Evolutionary conservation across 2,888 invertebrate genomes (phyloP).

Genomic region (Diabrotica balteata): DNA sequence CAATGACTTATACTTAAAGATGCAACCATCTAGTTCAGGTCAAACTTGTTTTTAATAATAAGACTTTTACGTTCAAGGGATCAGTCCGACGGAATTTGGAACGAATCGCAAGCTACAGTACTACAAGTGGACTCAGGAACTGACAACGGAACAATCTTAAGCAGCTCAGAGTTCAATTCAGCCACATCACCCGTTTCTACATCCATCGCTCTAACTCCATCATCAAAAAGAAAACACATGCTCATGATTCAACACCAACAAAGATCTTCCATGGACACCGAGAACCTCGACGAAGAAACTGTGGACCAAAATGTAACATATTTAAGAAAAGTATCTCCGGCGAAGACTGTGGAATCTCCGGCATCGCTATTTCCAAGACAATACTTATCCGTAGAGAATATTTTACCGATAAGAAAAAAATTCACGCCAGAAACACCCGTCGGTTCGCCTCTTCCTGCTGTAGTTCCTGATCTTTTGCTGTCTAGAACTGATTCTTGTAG

Average conservation of each 20-base stretch:
- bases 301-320: slow-evolving; percentile 61
- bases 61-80: slow-evolving; percentile 62
- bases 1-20: too few species aligned
- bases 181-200: slow-evolving; percentile 63
- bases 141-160: slow-evolving; percentile 69
- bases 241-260: slow-evolving; percentile 84
- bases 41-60: too few species aligned
- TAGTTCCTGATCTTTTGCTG: slow-evolving; percentile 63
- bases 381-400: slow-evolving; percentile 27
- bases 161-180: slow-evolving; percentile 61
- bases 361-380: slow-evolving; percentile 21
- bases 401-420: slow-evolving; percentile 24
- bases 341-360: slow-evolving; percentile 13
- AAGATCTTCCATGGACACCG: slow-evolving; percentile 85
- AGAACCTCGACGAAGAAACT: slow-evolving; percentile 78
- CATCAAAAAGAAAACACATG: slow-evolving; percentile 78
- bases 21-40: too few species aligned
- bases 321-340: slow-evolving; percentile 32
- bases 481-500: slow-evolving; percentile 77
- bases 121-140: slow-evolving; percentile 76
- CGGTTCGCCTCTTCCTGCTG: slow-evolving; percentile 56
- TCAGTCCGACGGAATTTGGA: slow-evolving; percentile 89
- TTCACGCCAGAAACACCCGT: slow-evolving; percentile 31
- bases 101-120: slow-evolving; percentile 87
- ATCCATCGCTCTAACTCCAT: slow-evolving; percentile 72